Evolutionary conservation across 2,797 vertebrate genomes (phyloP).

Genomic region (Gastrophryne carolinensis): DNA sequence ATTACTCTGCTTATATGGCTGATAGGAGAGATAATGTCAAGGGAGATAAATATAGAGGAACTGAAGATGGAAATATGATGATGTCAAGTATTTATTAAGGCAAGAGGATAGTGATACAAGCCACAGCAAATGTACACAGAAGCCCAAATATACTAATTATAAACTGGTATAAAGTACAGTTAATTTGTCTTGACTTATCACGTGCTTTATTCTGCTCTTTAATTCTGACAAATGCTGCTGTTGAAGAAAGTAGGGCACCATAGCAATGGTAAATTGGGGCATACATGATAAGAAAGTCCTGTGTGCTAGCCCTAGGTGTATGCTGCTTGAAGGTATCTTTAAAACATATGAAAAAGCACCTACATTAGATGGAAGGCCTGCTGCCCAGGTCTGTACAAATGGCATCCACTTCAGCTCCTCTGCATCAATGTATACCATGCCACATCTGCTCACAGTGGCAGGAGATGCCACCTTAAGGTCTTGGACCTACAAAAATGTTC

Average conservation of each 20-base stretch:
- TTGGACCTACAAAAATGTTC: conserved; percentile 72
- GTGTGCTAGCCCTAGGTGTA: background rate
- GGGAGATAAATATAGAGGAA: background rate
- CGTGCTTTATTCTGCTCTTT: background rate
- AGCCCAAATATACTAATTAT: no score
- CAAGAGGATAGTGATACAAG: background rate
- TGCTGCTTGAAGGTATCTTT: background rate
- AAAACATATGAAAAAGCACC: background rate
- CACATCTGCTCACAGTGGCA: conserved; percentile 87
- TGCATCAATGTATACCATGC: conserved; percentile 87
- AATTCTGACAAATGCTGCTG: background rate
- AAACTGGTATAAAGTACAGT: background rate
- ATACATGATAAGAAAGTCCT: background rate
- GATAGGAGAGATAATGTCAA: background rate
- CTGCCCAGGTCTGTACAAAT: conserved; percentile 82
- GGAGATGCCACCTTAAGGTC: conserved; percentile 85
- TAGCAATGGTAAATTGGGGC: background rate
- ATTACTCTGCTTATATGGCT: no score
- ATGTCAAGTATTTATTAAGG: background rate
- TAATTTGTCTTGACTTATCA: background rate
- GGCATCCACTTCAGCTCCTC: conserved; percentile 88
- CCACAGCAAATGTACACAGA: background rate
- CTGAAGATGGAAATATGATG: background rate
- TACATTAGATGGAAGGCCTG: conserved; percentile 69
- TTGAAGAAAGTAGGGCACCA: background rate